phyloP scores from a whole-genome alignment of 37 sponge, comb jelly and placozoan genomes.

The Halichondria panicea region DNA sequence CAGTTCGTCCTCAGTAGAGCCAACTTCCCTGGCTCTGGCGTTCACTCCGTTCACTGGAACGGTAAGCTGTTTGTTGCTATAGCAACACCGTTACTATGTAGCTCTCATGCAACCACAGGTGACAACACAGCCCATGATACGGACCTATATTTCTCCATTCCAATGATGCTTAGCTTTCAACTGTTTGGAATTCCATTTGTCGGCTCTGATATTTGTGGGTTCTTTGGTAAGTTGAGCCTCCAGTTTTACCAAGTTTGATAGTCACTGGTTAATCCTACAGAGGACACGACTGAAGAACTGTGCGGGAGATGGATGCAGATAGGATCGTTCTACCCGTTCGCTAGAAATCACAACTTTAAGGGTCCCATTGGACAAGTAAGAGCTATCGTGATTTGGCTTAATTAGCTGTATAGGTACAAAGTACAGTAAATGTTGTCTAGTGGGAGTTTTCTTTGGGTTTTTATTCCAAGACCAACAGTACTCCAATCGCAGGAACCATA shows the following conservation, averaged over 20 bases:
- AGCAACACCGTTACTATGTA: neutral
- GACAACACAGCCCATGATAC: slow-evolving; percentile 49
- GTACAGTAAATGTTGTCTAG: neutral
- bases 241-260: neutral
- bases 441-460: neutral
- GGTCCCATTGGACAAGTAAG: slow-evolving; percentile 6
- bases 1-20: slow-evolving; percentile 68
- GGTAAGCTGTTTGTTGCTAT: neutral
- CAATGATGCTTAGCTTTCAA: slow-evolving; percentile 78
- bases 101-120: too few species aligned
- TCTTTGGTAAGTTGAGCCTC: slow-evolving; percentile 39
- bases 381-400: neutral
- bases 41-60: slow-evolving; percentile 1
- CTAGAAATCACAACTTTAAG: slow-evolving; percentile 66
- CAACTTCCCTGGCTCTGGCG: slow-evolving; percentile 82
- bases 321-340: slow-evolving; percentile 86
- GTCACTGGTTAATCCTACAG: slow-evolving; percentile 26
- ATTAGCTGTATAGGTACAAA: neutral
- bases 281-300: slow-evolving; percentile 73
- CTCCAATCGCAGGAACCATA: slow-evolving; percentile 62
- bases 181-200: slow-evolving; percentile 80
- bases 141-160: slow-evolving; percentile 67
- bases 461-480: neutral
- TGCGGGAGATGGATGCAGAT: slow-evolving; percentile 82
- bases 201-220: slow-evolving; percentile 85